These are phyloP conservation scores for Apis florea DNA, from an alignment of 1,140 invertebrate genomes.

Conservation along the genomic window DNA sequence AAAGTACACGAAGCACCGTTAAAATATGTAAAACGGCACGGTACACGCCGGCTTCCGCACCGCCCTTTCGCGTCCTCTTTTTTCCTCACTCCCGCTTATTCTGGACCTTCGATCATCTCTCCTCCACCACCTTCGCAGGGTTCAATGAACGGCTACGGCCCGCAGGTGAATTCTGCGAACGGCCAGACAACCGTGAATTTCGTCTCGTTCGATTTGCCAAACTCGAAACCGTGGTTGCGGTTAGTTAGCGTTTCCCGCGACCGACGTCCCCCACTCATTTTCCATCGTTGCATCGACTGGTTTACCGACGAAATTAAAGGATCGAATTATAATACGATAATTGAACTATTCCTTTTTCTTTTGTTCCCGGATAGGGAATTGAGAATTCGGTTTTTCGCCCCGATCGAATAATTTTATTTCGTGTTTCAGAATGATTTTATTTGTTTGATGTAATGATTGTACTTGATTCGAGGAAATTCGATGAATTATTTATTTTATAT, in stretches of 20 bases:
- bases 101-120: slow-evolving; percentile 70
- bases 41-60: slow-evolving; percentile 54
- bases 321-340: not conserved
- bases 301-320: not conserved
- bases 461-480: no score
- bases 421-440: no score
- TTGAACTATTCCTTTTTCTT: not conserved
- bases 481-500: no score
- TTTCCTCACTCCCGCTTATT: slow-evolving; percentile 41
- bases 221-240: not conserved
- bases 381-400: not conserved
- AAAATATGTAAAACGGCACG: slow-evolving; percentile 74
- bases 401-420: not conserved
- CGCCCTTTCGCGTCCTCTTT: slow-evolving; percentile 55
- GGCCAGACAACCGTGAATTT: slow-evolving; percentile 11
- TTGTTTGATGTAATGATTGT: no score
- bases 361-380: not conserved
- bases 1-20: slow-evolving; percentile 69
- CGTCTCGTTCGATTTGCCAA: slow-evolving; percentile 11
- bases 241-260: not conserved
- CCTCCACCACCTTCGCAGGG: slow-evolving; percentile 54
- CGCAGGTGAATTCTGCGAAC: slow-evolving; percentile 57
- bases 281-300: not conserved
- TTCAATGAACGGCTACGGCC: slow-evolving; percentile 69
- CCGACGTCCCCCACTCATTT: not conserved